Percentiles rank a stretch among this genome's conserved stretches.
Evolutionary conservation across 2,888 invertebrate species (phyloP).

Genomic region (Odontomyia ornata): DNA sequence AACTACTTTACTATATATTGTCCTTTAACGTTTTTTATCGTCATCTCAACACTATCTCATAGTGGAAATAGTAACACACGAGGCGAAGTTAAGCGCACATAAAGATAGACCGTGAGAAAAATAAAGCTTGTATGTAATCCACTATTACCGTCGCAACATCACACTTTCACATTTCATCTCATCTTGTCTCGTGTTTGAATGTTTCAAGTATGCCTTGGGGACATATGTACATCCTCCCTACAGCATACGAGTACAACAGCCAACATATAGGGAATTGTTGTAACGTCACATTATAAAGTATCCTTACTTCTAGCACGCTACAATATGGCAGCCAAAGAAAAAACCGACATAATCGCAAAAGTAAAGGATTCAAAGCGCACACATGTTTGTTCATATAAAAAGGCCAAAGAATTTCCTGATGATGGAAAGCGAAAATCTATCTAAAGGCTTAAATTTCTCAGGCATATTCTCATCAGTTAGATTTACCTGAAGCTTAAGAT

Average conservation of each 20-base stretch:
- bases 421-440: slow-evolving; percentile 3
- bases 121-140: neutral
- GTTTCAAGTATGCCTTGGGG: slow-evolving; percentile 24
- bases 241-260: no score
- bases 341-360: neutral
- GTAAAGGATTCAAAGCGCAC: neutral
- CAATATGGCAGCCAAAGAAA: slow-evolving; percentile 18
- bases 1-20: neutral
- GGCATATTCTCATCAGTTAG: slow-evolving; percentile 9
- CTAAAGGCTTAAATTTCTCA: neutral
- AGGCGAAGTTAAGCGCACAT: slow-evolving; percentile 26
- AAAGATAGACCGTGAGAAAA: neutral
- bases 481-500: slow-evolving; percentile 7
- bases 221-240: neutral
- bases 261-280: neutral
- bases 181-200: neutral
- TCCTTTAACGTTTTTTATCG: neutral
- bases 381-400: neutral
- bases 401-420: neutral
- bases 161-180: slow-evolving; percentile 24
- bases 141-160: neutral
- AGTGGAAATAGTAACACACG: slow-evolving; percentile 20
- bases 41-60: slow-evolving; percentile 11
- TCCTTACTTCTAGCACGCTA: slow-evolving; percentile 20
- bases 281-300: slow-evolving; percentile 26